Percentiles rank a stretch among this genome's conserved stretches.
phyloP scores from a whole-genome alignment of 2,888 invertebrate genomes.

The Junonia oenone region DNA sequence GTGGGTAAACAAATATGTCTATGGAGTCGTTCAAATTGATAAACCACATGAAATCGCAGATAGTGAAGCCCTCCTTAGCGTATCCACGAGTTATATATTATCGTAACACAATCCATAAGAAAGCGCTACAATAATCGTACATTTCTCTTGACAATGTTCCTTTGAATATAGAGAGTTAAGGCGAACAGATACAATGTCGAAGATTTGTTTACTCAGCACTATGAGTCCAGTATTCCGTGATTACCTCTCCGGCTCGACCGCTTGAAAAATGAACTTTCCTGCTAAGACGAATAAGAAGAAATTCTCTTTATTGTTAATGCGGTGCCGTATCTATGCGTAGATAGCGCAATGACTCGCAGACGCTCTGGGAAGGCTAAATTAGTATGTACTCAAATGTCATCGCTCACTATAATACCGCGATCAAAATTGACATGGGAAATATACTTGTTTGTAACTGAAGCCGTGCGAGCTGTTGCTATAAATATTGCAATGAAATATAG shows the following conservation, averaged over 20 bases:
- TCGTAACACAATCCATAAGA: conserved; percentile 75
- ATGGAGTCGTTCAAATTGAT: conserved; percentile 65
- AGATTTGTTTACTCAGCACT: conserved; percentile 71
- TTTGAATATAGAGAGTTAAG: conserved; percentile 76
- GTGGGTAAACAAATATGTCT: conserved; percentile 60
- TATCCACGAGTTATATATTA: conserved; percentile 66
- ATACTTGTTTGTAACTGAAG: conserved; percentile 69
- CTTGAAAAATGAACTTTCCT: conserved; percentile 58
- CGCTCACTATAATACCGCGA: conserved; percentile 73
- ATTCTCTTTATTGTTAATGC: conserved; percentile 39
- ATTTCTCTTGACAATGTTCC: conserved; percentile 76
- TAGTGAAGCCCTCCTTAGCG: conserved; percentile 62
- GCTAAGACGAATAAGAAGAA: conserved; percentile 47
- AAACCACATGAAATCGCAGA: conserved; percentile 68
- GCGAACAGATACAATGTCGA: conserved; percentile 73
- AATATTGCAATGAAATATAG: conserved; percentile 71
- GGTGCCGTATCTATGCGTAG: conserved; percentile 49
- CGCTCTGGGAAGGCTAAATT: conserved; percentile 60
- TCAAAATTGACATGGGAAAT: conserved; percentile 77
- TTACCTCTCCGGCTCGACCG: conserved; percentile 43
- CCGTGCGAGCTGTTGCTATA: conserved; percentile 56
- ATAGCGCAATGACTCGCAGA: conserved; percentile 49
- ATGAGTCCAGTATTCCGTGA: conserved; percentile 63
- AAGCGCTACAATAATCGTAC: conserved; percentile 74
- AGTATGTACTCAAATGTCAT: conserved; percentile 70